Base-by-base conservation (phyloP, 2,797 vertebrate species). In the Triplophysa yarkandensis region DNA sequence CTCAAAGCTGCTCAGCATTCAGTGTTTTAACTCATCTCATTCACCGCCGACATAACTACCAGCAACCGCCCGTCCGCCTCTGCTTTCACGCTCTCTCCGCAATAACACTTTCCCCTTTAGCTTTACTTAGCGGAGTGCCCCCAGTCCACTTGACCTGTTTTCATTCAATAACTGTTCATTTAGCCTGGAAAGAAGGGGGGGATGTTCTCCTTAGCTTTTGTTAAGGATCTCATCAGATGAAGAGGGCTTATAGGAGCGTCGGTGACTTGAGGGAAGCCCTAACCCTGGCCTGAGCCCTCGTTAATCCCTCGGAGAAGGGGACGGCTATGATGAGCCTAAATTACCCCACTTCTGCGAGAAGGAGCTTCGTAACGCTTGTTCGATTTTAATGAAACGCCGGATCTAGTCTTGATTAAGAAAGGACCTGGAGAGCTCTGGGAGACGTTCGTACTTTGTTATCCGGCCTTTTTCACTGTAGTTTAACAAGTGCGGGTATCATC, bases 131-230 rank as follows among this genome's bases (percentile, higher is more conserved):
- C 70, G 25, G 66, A 80, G 75, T 78, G 79, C 79, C 82, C 78
- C 50, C 71, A 60, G 66, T 77, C 79, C 83, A 81, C 82, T 85
- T 82, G 83, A 85, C 83, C 83, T 73, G 77, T 74, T 79, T 77
- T 79, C 77, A 77, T 58, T 85, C 73, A 80, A 83, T 78, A 75
- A 76, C 70, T 71, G 74, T 78, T 81, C 81, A 79, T 83, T 83
- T 83, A 70, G 61, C 39, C 60, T 48, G n/a, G 63, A 77, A 76
- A 70, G 16, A 14, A 70, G 16, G 25, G 72, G 62, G 50, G 36
- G 14, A 32, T 17, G 39, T 27, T 66, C 25, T 28, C 19, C 62
- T 34, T n/a, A 60, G 54, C 73, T 73, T 66, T 77, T 73, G 70
- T 82, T 64, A 80, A 83, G 62, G 23, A 79, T 79, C 83, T 84